Percentiles rank a stretch among this genome's conserved stretches.
These are phyloP conservation scores for Eulemur rufifrons DNA, from an alignment of 2,113 vertebrate species.

Conservation along the genomic window DNA sequence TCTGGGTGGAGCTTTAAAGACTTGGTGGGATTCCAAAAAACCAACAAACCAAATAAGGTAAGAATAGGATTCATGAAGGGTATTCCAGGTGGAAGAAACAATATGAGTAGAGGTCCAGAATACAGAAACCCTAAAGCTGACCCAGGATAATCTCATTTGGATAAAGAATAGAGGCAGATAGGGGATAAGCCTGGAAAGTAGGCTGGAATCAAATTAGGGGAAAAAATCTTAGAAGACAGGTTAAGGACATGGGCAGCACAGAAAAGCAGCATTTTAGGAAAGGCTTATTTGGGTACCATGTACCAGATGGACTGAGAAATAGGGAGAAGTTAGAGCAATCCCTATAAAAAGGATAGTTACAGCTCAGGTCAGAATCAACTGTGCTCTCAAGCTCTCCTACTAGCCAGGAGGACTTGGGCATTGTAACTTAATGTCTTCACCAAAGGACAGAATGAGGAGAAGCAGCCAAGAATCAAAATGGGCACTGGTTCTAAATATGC, in stretches of 20 bases:
- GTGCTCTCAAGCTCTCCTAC: background rate
- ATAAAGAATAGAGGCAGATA: background rate
- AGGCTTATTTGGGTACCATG: background rate
- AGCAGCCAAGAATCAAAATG: background rate
- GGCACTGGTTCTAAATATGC: background rate
- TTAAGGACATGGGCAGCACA: background rate
- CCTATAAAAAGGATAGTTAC: background rate
- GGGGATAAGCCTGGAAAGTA: slow-evolving; percentile 2
- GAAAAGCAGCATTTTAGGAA: background rate
- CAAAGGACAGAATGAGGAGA: background rate
- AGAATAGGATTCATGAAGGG: background rate
- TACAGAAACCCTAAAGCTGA: background rate
- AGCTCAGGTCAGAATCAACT: background rate
- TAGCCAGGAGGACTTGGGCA: background rate
- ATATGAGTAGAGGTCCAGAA: background rate
- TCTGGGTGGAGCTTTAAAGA: background rate
- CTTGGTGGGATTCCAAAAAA: background rate
- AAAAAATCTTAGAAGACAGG: slow-evolving; percentile 15
- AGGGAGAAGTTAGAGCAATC: background rate
- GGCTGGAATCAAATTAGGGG: slow-evolving; percentile 28
- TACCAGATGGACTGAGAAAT: background rate
- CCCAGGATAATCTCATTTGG: background rate
- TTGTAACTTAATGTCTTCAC: background rate
- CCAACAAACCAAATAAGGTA: slow-evolving; percentile 19
- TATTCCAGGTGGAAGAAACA: background rate